Evolutionary conservation across 2,888 invertebrate genomes (phyloP).

Genomic region (Drosophila helvetica): DNA sequence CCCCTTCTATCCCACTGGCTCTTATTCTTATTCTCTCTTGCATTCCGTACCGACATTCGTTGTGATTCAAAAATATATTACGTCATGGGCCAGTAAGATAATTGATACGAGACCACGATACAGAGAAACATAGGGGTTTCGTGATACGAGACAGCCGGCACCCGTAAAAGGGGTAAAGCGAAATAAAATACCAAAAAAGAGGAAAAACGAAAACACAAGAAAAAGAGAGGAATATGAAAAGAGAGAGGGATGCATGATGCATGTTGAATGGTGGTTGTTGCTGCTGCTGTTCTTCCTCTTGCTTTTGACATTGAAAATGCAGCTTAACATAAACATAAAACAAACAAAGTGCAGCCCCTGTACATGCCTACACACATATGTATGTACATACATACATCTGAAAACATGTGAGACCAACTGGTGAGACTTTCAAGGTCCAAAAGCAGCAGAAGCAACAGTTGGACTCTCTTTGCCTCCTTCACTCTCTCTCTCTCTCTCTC

Average conservation of each 20-base stretch:
- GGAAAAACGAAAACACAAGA: conserved; percentile 39
- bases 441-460: conserved; percentile 57
- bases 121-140: no score
- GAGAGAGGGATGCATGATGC: conserved; percentile 1
- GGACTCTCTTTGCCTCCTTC: background rate
- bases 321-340: conserved; percentile 38
- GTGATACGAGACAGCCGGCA: conserved; percentile 55
- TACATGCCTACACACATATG: conserved; percentile 28
- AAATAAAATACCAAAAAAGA: conserved; percentile 41
- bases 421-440: conserved; percentile 63
- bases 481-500: conserved; percentile 4
- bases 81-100: conserved; percentile 62
- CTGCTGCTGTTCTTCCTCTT: conserved; percentile 42
- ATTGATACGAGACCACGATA: conserved; percentile 60
- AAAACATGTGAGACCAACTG: background rate
- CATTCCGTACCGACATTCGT: conserved; percentile 3
- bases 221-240: conserved; percentile 6
- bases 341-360: conserved; percentile 53
- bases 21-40: conserved; percentile 8
- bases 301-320: conserved; percentile 71
- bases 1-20: background rate
- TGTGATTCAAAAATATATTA: conserved; percentile 51
- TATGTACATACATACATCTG: background rate
- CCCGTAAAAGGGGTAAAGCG: conserved; percentile 31
- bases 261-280: conserved; percentile 5